phyloP scores from a whole-genome alignment of 2,888 invertebrate genomes.

The Oxyteleia sp. region DNA sequence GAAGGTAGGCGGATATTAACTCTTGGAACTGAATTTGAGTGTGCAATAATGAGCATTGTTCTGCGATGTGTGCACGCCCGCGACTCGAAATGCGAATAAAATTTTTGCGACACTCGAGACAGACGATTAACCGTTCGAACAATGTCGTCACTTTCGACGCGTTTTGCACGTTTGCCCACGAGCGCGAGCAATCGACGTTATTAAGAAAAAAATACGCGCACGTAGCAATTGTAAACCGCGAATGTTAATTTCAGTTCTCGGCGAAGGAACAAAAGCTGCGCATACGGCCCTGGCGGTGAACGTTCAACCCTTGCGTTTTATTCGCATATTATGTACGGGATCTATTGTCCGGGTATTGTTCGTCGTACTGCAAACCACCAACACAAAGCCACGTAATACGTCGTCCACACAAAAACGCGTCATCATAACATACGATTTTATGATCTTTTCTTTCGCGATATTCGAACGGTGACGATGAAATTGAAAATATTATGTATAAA shows the following conservation, averaged over 20 bases:
- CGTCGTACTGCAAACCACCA: constrained; percentile 3
- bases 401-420: constrained; percentile 1
- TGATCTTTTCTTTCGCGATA: constrained; percentile 2
- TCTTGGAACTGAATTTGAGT: constrained; percentile 3
- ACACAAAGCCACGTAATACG: constrained; percentile 8
- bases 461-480: not conserved
- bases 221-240: constrained; percentile 15
- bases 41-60: constrained; percentile 8
- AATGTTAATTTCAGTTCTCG: constrained; percentile 29
- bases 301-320: constrained; percentile 40
- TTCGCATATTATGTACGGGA: constrained; percentile 30
- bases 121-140: no score
- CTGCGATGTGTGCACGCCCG: not conserved
- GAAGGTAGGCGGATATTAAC: constrained; percentile 1
- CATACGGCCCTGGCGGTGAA: constrained; percentile 1
- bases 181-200: no score
- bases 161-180: no score
- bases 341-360: constrained; percentile 27
- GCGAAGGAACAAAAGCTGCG: constrained; percentile 24
- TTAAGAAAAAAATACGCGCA: not conserved
- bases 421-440: constrained; percentile 17
- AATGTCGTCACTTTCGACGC: no score
- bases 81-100: not conserved
- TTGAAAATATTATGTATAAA: constrained; percentile 1
- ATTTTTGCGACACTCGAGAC: no score